Conservation (phyloP, 2,113 vertebrate species). For the Phalacrocorax carbo region DNA sequence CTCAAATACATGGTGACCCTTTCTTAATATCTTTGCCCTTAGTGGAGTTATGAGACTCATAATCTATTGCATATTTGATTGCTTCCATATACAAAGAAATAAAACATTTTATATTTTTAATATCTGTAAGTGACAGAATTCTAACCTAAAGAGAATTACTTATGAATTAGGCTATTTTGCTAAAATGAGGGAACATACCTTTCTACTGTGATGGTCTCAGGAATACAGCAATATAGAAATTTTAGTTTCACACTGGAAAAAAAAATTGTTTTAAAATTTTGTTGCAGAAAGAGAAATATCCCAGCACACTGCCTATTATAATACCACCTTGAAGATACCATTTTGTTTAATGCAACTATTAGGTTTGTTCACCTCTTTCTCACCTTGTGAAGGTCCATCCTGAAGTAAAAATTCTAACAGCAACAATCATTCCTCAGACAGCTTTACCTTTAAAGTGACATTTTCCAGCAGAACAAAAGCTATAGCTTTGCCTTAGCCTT, state of each 20-base stretch:
- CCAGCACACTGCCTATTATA: background rate
- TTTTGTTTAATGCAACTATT: background rate
- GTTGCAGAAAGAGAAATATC: background rate
- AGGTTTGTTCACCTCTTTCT: background rate
- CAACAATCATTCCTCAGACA: background rate
- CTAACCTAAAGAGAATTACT: background rate
- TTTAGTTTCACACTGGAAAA: background rate
- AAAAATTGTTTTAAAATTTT: background rate
- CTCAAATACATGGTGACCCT: background rate
- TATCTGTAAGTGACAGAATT: background rate
- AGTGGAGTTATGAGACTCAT: background rate
- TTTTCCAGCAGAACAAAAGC: background rate
- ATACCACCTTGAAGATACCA: background rate
- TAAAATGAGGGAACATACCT: background rate
- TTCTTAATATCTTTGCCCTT: background rate
- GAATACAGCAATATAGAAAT: background rate
- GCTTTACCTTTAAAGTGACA: background rate
- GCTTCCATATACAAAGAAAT: background rate
- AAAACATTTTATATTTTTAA: background rate
- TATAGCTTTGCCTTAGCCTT: background rate
- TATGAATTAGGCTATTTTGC: background rate
- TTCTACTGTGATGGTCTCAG: background rate
- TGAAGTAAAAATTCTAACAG: background rate
- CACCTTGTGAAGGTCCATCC: background rate
- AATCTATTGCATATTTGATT: background rate